These are phyloP conservation scores for Tragelaphus buxtoni DNA, from an alignment of 2,113 vertebrate genomes.

Conservation along the genomic window DNA sequence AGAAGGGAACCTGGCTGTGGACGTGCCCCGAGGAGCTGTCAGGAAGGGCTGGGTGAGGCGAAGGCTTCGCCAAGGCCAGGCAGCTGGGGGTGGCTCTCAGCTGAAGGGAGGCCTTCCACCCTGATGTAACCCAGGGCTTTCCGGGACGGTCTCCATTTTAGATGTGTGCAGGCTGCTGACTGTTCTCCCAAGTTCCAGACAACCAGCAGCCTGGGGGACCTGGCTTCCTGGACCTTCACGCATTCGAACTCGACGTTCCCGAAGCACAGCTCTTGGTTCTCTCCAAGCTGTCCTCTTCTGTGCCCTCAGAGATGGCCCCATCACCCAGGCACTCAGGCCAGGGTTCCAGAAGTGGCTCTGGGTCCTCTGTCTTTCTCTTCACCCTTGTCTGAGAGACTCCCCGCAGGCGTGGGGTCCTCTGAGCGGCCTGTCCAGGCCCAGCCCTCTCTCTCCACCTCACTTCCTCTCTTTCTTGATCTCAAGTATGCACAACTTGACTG, in stretches of 20 bases:
- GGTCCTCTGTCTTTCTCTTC: background rate
- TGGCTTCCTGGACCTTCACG: background rate
- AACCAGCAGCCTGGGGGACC: background rate
- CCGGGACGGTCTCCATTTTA: background rate
- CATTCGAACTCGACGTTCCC: background rate
- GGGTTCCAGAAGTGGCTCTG: background rate
- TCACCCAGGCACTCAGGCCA: background rate
- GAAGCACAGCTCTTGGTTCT: background rate
- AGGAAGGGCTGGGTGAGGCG: background rate
- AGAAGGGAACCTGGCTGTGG: slow-evolving; percentile 53
- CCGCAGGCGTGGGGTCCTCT: fast-evolving
- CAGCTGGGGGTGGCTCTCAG: background rate
- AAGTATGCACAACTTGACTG: background rate
- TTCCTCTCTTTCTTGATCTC: background rate
- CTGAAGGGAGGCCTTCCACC: background rate
- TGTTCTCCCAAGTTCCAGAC: background rate
- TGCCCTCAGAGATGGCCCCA: background rate
- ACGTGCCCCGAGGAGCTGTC: slow-evolving; percentile 39
- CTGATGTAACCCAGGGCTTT: background rate
- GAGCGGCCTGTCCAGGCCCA: fast-evolving
- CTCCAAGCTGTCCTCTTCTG: background rate
- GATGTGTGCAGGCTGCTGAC: background rate
- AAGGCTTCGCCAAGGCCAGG: background rate
- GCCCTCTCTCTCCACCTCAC: background rate
- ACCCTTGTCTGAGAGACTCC: background rate